phyloP scores from a whole-genome alignment of 2,797 vertebrate genomes.

The Ataeniobius toweri region DNA sequence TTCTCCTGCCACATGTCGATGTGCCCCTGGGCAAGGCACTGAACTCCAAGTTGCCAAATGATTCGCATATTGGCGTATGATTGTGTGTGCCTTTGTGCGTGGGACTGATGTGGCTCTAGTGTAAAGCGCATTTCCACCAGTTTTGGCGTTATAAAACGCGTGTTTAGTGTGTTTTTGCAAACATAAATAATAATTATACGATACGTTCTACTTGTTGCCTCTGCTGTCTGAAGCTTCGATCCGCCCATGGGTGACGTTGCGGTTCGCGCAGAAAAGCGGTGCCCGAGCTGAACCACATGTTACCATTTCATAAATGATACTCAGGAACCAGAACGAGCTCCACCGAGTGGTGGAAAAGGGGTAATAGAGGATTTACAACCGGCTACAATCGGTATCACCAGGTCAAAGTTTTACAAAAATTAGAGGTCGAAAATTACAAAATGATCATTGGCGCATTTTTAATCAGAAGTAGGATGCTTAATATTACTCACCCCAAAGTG shows the following conservation, averaged over 20 bases:
- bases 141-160: too few relatives aligned
- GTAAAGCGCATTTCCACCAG: too few relatives aligned
- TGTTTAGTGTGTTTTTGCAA: too few relatives aligned
- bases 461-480: background rate
- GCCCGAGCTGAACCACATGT: too few relatives aligned
- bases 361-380: background rate
- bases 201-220: too few relatives aligned
- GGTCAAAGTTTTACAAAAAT: background rate
- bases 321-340: too few relatives aligned
- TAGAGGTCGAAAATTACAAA: background rate
- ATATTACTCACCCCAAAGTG: constrained; percentile 88
- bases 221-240: too few relatives aligned
- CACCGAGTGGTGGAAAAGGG: too few relatives aligned
- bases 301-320: too few relatives aligned
- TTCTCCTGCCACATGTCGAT: background rate
- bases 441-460: background rate
- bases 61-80: background rate
- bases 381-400: background rate
- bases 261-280: too few relatives aligned
- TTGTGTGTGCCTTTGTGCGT: background rate
- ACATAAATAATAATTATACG: too few relatives aligned
- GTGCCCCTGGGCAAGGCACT: background rate
- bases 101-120: background rate
- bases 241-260: too few relatives aligned
- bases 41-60: background rate